phyloP scores from a whole-genome alignment of 2,797 vertebrate genomes.

The Crenichthys baileyi region DNA sequence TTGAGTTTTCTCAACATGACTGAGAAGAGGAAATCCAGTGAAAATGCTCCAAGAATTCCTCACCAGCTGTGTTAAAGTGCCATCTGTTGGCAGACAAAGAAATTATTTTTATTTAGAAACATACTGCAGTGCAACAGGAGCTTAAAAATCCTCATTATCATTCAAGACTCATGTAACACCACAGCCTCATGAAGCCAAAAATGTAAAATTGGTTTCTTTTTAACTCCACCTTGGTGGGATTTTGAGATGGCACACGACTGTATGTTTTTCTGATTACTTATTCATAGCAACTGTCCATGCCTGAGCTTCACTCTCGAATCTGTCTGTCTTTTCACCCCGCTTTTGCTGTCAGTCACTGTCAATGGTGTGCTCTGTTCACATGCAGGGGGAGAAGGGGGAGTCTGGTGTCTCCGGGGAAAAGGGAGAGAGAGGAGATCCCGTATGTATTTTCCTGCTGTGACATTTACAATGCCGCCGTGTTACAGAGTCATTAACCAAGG shows the following conservation, averaged over 20 bases:
- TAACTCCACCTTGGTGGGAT: conserved; percentile 10
- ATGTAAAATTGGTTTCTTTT: conserved; percentile 11
- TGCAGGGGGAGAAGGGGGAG: conserved; percentile 82
- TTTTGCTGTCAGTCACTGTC: conserved; percentile 63
- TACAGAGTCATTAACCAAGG: conserved; percentile 72
- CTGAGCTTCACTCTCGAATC: conserved; percentile 26
- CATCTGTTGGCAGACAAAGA: conserved; percentile 77
- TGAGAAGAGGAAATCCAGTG: conserved; percentile 39
- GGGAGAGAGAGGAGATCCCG: conserved; percentile 85
- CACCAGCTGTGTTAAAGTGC: conserved; percentile 79
- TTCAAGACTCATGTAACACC: conserved; percentile 16
- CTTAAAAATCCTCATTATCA: conserved; percentile 38
- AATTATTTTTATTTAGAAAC: conserved; percentile 41
- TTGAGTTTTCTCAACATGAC: conserved; percentile 41
- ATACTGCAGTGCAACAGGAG: conserved; percentile 71
- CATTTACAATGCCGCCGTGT: conserved; percentile 58
- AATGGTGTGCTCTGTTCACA: conserved; percentile 55
- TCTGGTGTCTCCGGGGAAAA: conserved; percentile 81
- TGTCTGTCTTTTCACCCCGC: conserved; percentile 23
- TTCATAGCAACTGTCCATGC: conserved; percentile 31
- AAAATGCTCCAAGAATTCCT: conserved; percentile 27
- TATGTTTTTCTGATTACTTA: conserved; percentile 34
- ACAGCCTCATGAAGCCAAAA: conserved; percentile 18
- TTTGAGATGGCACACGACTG: conserved; percentile 10
- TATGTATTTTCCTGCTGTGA: conserved; percentile 79